Percentiles rank a stretch among this genome's conserved stretches.
phyloP scores from a whole-genome alignment of 2,113 vertebrate genomes.

The Erythrocercus mccallii region DNA sequence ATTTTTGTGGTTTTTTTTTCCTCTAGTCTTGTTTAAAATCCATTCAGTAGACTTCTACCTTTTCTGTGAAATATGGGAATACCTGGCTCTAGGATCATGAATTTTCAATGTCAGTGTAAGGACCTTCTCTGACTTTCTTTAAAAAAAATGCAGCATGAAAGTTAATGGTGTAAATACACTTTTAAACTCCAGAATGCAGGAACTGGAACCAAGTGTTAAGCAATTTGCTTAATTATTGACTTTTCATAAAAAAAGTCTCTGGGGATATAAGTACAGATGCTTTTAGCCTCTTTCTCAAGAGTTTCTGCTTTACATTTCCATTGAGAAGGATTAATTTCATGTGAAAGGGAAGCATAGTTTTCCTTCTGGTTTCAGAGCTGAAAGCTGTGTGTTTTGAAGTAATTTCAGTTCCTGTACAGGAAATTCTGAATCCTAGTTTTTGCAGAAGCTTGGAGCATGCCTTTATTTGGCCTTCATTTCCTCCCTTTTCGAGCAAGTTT shows the following conservation, averaged over 20 bases:
- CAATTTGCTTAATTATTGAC: slow-evolving; percentile 87
- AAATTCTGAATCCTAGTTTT: slow-evolving; percentile 72
- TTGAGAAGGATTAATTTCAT: slow-evolving; percentile 62
- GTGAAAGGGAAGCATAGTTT: slow-evolving; percentile 73
- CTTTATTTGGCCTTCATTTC: slow-evolving; percentile 77
- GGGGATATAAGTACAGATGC: slow-evolving; percentile 75
- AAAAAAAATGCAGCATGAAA: slow-evolving; percentile 75
- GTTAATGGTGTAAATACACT: slow-evolving; percentile 74
- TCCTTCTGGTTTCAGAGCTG: slow-evolving; percentile 80
- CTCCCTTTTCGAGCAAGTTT: slow-evolving; percentile 68
- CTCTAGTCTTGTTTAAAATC: slow-evolving; percentile 68
- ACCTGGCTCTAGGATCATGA: slow-evolving; percentile 68
- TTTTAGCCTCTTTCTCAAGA: slow-evolving; percentile 77
- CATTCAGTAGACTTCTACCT: slow-evolving; percentile 72
- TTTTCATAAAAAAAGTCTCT: slow-evolving; percentile 81
- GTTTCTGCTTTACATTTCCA: slow-evolving; percentile 75
- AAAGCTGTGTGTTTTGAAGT: slow-evolving; percentile 84
- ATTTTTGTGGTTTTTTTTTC: neutral
- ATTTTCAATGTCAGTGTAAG: slow-evolving; percentile 70
- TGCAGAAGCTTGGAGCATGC: slow-evolving; percentile 74
- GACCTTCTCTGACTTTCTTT: slow-evolving; percentile 71
- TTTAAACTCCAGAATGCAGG: slow-evolving; percentile 79
- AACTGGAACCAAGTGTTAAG: slow-evolving; percentile 81
- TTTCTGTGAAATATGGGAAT: slow-evolving; percentile 61
- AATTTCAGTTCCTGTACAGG: slow-evolving; percentile 75